Conservation (phyloP, 2,113 vertebrate genomes). For the Notechis scutatus region DNA sequence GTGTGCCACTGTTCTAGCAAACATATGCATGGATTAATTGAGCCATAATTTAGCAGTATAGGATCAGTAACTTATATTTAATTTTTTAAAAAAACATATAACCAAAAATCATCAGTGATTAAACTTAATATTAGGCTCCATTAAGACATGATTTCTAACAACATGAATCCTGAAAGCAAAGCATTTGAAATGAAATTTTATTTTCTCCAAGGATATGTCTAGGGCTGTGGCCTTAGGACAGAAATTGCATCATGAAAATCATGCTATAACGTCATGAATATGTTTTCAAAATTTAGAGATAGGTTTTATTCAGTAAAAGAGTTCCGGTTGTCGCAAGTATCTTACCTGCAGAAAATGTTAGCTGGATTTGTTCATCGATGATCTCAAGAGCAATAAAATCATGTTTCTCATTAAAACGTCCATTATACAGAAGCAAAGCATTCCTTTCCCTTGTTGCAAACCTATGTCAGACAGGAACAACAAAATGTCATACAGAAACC, state of each 20-base stretch:
- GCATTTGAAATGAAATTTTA: neutral
- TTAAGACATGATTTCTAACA: neutral
- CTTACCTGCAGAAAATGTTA: constrained; percentile 95
- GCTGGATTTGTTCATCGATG: constrained; percentile 92
- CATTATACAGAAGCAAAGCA: constrained; percentile 91
- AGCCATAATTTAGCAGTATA: neutral
- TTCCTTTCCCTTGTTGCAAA: constrained; percentile 89
- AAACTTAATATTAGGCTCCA: neutral
- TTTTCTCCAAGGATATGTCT: neutral
- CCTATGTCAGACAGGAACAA: constrained; percentile 60
- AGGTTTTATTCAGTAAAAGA: neutral
- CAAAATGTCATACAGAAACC: constrained; percentile 11
- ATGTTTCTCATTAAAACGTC: constrained; percentile 95
- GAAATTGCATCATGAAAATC: neutral
- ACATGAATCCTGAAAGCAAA: neutral
- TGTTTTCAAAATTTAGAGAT: neutral
- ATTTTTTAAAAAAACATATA: neutral
- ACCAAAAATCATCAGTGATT: neutral
- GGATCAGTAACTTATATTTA: neutral
- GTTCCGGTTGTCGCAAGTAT: neutral
- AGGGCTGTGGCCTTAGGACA: neutral
- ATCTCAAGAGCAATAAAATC: constrained; percentile 96
- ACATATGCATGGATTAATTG: neutral
- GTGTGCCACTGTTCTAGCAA: neutral
- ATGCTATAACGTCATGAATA: constrained; percentile 4